phyloP scores from a whole-genome alignment of 1,140 invertebrate species.

The Polypedilum pembai region DNA sequence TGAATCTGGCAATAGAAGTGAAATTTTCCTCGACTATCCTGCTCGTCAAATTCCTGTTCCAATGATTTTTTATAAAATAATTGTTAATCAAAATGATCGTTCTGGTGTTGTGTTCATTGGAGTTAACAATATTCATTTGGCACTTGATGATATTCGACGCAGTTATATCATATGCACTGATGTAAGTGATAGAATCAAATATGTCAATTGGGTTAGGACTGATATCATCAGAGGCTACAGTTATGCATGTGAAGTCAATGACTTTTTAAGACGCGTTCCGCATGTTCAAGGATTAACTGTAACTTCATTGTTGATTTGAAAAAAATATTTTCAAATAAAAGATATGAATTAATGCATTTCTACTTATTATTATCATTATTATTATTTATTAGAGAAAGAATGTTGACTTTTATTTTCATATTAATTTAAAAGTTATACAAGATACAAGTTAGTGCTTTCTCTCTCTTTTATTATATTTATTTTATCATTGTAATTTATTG shows the following conservation, averaged over 20 bases:
- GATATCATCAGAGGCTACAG: not conserved
- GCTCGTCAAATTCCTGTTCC: conserved; percentile 43
- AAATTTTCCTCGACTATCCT: conserved; percentile 40
- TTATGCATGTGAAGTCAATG: conserved; percentile 35
- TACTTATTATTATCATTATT: not conserved
- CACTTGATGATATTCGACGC: not conserved
- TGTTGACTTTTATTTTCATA: no score
- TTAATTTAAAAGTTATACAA: no score
- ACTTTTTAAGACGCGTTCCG: conserved; percentile 40
- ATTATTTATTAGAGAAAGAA: no score
- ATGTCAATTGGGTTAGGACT: not conserved
- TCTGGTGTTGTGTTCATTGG: conserved; percentile 23
- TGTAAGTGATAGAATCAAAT: conserved; percentile 1
- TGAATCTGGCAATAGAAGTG: conserved; percentile 35
- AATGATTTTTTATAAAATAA: conserved; percentile 45
- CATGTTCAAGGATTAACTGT: conserved; percentile 34
- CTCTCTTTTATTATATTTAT: no score
- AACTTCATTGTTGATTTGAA: not conserved
- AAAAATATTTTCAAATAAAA: not conserved
- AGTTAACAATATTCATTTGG: conserved; percentile 1
- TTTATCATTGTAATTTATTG: no score
- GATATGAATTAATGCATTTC: not conserved
- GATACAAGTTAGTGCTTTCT: no score
- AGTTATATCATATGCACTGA: not conserved
- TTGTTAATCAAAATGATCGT: not conserved